A percentile compares a stretch with the other conserved stretches of the same genome.
Conservation (phyloP, 1,140 invertebrate genomes). For the Leptinotarsa defecta region DNA sequence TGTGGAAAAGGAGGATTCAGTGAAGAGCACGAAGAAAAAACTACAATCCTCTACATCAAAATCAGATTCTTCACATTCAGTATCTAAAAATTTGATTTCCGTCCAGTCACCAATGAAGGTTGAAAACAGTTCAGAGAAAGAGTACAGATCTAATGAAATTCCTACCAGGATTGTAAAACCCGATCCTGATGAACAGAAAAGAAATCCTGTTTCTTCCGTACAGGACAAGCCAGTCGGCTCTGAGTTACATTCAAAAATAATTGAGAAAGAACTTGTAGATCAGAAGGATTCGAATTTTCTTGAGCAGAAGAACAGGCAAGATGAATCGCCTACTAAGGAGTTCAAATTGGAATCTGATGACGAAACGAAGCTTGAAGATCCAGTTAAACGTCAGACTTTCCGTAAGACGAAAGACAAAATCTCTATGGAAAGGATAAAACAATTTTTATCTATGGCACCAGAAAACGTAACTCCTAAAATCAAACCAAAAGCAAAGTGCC, state of each 20-base stretch:
- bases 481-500: slow-evolving; percentile 40
- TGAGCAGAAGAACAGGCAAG: neutral
- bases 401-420: neutral
- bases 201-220: neutral
- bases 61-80: too few relatives aligned
- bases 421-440: slow-evolving; percentile 37
- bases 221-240: neutral
- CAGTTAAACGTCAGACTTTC: neutral
- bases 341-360: slow-evolving; percentile 5
- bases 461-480: slow-evolving; percentile 33
- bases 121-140: neutral
- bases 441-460: slow-evolving; percentile 46
- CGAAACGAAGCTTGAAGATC: neutral
- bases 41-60: too few relatives aligned
- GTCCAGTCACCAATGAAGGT: too few relatives aligned
- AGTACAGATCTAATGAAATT: neutral
- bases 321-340: neutral
- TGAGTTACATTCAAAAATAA: neutral
- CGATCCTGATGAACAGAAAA: slow-evolving; percentile 1
- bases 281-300: neutral
- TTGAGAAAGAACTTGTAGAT: neutral
- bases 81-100: too few relatives aligned
- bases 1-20: too few relatives aligned
- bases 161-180: neutral
- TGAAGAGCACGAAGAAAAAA: too few relatives aligned